Evolutionary conservation across 2,113 vertebrate species (phyloP).

Genomic region (Chlorodrepanis virens): DNA sequence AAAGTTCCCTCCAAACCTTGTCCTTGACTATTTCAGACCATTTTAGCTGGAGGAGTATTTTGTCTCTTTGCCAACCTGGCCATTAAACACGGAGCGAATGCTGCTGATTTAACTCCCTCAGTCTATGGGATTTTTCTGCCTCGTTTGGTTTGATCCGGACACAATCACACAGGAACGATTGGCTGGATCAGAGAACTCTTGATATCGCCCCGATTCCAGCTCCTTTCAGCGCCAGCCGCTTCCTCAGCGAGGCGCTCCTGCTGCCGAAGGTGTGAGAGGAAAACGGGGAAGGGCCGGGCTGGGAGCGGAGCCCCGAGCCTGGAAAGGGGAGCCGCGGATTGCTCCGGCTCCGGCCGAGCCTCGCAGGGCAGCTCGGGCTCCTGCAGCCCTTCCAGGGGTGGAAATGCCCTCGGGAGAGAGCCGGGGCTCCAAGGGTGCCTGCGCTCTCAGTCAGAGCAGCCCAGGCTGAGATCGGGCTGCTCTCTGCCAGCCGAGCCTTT

Average conservation of each 20-base stretch:
- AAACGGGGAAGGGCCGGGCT: not conserved
- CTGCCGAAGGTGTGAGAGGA: not conserved
- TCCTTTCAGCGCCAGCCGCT: not conserved
- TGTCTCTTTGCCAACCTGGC: not conserved
- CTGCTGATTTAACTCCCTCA: not conserved
- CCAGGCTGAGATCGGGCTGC: not conserved
- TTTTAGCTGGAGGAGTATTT: not conserved
- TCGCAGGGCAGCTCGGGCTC: not conserved
- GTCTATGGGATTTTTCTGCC: not conserved
- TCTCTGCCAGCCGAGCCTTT: not conserved
- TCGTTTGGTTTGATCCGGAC: not conserved
- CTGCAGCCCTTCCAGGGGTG: not conserved
- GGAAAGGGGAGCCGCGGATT: not conserved
- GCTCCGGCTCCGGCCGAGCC: not conserved
- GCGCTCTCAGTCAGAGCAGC: not conserved
- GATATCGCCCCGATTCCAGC: accelerated
- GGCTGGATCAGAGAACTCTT: not conserved
- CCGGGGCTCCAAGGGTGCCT: accelerated
- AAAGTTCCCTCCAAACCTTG: not conserved
- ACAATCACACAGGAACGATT: not conserved
- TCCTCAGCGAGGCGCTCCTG: not conserved
- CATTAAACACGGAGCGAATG: accelerated
- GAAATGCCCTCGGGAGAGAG: not conserved
- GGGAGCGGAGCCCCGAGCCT: not conserved
- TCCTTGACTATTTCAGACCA: not conserved